Base-by-base conservation (phyloP, 2,888 invertebrate genomes). In the Aporophyla lueneburgensis region DNA sequence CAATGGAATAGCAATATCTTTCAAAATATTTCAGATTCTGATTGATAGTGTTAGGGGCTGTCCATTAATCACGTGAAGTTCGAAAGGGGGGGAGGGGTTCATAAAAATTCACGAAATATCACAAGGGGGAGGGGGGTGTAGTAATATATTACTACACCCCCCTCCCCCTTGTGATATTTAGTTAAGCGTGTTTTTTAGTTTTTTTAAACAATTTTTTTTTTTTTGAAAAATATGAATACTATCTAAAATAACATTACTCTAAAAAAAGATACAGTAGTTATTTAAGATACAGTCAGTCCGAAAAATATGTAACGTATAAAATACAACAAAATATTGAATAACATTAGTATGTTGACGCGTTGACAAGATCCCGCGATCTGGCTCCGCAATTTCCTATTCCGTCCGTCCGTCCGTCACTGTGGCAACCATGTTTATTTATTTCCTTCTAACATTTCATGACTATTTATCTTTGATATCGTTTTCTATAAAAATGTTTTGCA, bases 301-400 rank as follows among this genome's bases (percentile, higher is more conserved):
- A 71, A 76, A 83, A 67, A 67, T 56, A 76, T 56, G 51, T 71
- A 51, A 12, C 14, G 10, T 54, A n/a, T 72, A 19, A 49, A 76
- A 71, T 66, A 54, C 49, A 75, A 80, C 83, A 83, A 86, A 87
- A 88, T 88, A 88, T 87, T 86, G 83, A 89, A 88, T 88, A 87
- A 86, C 84, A 86, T 89, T 86, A 88, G 84, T 80, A 71, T 43
- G 81, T 76, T 84, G 87, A 86, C 82, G 76, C 74, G 86, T 78
- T 88, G 91, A 90, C 92, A 90, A 88, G 88, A 88, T 87, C 81
- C 78, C 71, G 87, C 85, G 86, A 86, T 84, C 86, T 86, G 88
- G 86, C 85, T 81, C 89, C 91, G 91, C 93, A 94, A 94, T 94
- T 94, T 94, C 94, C 94, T 93, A 89, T 89, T 89, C 91, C 91